Evolutionary conservation across 1,140 invertebrate genomes (phyloP).

Genomic region (Drosophila ananassae): DNA sequence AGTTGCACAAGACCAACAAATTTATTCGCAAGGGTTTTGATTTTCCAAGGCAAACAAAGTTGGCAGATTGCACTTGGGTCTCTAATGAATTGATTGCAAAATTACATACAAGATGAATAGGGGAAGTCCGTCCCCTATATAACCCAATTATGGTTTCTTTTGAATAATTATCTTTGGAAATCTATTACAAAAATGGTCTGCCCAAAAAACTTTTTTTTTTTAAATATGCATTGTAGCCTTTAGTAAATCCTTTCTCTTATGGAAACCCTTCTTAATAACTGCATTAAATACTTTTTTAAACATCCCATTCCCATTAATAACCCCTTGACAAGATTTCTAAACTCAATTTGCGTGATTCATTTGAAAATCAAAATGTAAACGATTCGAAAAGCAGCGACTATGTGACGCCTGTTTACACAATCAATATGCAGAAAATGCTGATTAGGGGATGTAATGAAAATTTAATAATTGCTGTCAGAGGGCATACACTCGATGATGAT

Average conservation of each 20-base stretch:
- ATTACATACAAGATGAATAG: neutral
- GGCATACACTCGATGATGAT: conserved; percentile 51
- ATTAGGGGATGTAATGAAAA: conserved; percentile 84
- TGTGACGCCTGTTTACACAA: conserved; percentile 56
- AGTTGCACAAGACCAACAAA: conserved; percentile 25
- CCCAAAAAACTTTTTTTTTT: neutral
- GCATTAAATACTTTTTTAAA: conserved; percentile 35
- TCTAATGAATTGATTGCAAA: conserved; percentile 6
- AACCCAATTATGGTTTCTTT: neutral
- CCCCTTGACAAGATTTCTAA: conserved; percentile 13
- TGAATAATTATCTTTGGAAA: no score
- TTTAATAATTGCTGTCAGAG: conserved; percentile 79
- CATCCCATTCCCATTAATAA: conserved; percentile 13
- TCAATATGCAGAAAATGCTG: conserved; percentile 76
- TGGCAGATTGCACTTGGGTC: neutral
- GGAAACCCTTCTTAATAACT: conserved; percentile 53
- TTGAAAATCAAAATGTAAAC: conserved; percentile 17
- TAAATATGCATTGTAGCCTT: no score
- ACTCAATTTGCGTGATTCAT: conserved; percentile 10
- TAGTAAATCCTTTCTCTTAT: neutral
- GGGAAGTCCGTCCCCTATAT: neutral
- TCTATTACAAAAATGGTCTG: neutral
- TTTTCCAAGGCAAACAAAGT: conserved; percentile 1
- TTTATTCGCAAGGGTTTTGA: conserved; percentile 10
- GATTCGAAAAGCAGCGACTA: conserved; percentile 11